These are phyloP conservation scores for Muscicapa striata DNA, from an alignment of 2,797 vertebrate genomes.

Conservation along the genomic window DNA sequence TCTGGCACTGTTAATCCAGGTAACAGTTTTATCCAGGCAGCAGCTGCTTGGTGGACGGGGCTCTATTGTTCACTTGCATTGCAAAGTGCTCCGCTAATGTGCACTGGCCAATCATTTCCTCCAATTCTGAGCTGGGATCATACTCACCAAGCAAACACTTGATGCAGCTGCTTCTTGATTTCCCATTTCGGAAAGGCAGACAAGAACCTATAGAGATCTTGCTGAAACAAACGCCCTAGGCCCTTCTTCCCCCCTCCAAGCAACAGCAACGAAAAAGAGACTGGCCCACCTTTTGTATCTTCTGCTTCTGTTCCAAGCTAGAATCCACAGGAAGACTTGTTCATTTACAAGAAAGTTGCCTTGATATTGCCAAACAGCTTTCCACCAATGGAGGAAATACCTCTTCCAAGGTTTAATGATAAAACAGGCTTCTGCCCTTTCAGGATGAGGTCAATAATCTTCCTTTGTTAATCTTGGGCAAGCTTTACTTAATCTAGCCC, in stretches of 20 bases:
- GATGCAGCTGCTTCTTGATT: neutral
- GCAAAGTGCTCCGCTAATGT: neutral
- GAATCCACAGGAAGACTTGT: neutral
- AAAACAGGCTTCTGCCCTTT: slow-evolving; percentile 80
- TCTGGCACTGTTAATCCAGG: slow-evolving; percentile 51
- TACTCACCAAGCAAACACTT: slow-evolving; percentile 35
- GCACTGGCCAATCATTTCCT: neutral
- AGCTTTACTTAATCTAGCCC: slow-evolving; percentile 85
- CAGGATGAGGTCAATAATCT: slow-evolving; percentile 82
- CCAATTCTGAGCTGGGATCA: neutral
- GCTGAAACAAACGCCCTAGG: neutral
- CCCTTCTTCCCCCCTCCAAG: neutral
- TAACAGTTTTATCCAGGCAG: slow-evolving; percentile 14
- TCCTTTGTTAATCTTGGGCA: slow-evolving; percentile 81
- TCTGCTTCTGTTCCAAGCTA: slow-evolving; percentile 5
- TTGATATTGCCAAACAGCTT: slow-evolving; percentile 1
- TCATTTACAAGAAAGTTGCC: slow-evolving; percentile 15
- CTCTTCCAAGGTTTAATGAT: slow-evolving; percentile 76
- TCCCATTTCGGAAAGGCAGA: neutral
- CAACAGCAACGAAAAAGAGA: neutral
- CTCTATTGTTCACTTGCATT: neutral
- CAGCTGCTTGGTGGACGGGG: slow-evolving; percentile 35
- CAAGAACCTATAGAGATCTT: neutral
- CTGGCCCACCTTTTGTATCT: neutral
- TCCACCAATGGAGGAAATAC: slow-evolving; percentile 47